Evolutionary conservation across 2,113 vertebrate species (phyloP).

Genomic region (Aldabrachelys gigantea): DNA sequence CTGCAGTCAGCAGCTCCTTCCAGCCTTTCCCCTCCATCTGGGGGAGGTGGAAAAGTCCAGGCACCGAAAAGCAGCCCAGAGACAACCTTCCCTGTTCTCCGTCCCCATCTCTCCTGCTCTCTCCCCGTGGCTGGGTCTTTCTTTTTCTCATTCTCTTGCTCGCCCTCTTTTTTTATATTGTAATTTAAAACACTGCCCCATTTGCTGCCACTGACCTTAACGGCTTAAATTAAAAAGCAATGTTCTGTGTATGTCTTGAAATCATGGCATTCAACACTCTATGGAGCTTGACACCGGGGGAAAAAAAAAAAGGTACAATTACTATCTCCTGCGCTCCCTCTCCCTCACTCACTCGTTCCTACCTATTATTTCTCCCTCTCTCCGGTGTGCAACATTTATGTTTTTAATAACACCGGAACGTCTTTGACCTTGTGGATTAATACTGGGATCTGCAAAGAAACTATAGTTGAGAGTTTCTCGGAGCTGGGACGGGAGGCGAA

Average conservation of each 20-base stretch:
- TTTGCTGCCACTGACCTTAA: conserved; percentile 77
- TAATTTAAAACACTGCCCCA: conserved; percentile 17
- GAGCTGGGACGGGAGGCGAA: background rate
- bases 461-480: background rate
- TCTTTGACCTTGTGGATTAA: conserved; percentile 80
- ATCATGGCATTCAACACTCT: conserved; percentile 49
- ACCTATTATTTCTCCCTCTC: conserved; percentile 70
- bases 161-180: background rate
- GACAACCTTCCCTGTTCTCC: background rate
- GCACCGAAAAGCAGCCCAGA: background rate
- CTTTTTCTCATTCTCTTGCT: background rate
- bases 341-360: conserved; percentile 24
- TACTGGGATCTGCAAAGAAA: conserved; percentile 60
- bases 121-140: background rate
- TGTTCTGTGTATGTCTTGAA: conserved; percentile 74
- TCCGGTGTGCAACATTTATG: conserved; percentile 77
- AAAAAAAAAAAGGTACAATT: conserved; percentile 65
- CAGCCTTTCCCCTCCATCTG: background rate
- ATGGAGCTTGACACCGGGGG: conserved; percentile 67
- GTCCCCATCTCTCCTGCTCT: background rate
- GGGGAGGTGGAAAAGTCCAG: background rate
- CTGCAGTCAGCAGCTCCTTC: background rate
- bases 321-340: conserved; percentile 55
- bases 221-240: conserved; percentile 81
- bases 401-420: conserved; percentile 78